Conservation (phyloP, 2,113 vertebrate genomes). For the Corynorhinus townsendii region DNA sequence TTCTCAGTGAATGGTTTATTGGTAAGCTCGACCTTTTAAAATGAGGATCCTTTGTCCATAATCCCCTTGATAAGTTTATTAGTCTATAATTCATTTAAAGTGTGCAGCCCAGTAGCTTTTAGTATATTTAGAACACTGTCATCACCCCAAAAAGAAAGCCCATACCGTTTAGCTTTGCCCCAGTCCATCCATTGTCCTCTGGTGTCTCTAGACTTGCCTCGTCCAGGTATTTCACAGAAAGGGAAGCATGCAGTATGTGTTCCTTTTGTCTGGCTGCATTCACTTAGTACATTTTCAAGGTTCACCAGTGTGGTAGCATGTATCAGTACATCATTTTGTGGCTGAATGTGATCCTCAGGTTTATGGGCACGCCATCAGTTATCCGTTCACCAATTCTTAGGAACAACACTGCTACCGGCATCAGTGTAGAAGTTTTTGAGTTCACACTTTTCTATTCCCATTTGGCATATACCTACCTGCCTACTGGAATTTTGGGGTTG, state of each 20-base stretch:
- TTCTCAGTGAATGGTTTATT: too few relatives aligned
- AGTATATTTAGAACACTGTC: background rate
- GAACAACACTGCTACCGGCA: background rate
- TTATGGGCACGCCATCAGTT: too few relatives aligned
- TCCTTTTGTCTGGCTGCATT: background rate
- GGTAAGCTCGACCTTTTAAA: background rate
- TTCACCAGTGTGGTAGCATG: rapidly evolving
- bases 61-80: background rate
- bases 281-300: too few relatives aligned
- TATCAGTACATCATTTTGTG: background rate
- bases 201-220: background rate
- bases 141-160: background rate
- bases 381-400: background rate
- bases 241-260: rapidly evolving
- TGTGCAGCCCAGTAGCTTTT: background rate
- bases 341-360: too few relatives aligned
- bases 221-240: background rate
- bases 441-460: background rate
- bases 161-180: background rate
- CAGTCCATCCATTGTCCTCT: background rate
- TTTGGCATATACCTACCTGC: background rate
- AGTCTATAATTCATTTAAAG: background rate
- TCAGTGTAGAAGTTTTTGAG: background rate
- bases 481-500: background rate
- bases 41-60: background rate